phyloP scores from a whole-genome alignment of 2,888 invertebrate species.

The Notocelia uddmanniana region DNA sequence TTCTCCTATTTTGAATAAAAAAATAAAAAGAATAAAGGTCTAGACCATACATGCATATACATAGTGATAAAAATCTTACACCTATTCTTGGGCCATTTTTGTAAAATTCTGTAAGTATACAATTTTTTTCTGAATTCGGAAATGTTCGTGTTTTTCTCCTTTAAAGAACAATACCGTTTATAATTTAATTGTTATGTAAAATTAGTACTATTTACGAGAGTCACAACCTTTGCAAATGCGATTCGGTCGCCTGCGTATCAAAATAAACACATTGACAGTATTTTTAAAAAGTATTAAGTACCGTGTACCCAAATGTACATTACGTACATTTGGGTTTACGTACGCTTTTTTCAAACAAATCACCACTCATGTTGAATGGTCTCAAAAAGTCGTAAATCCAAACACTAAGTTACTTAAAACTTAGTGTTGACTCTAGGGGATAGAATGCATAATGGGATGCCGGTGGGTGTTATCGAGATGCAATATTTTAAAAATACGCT shows the following conservation, averaged over 20 bases:
- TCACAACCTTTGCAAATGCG: constrained; percentile 14
- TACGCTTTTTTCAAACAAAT: neutral
- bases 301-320: neutral
- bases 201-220: constrained; percentile 1
- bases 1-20: too few relatives aligned
- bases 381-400: neutral
- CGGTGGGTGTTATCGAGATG: neutral
- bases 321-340: too few relatives aligned
- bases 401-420: neutral
- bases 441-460: neutral
- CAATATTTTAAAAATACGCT: constrained; percentile 16
- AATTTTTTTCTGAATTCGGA: too few relatives aligned
- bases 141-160: too few relatives aligned
- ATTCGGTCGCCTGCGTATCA: neutral
- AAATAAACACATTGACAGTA: neutral
- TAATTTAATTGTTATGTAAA: neutral
- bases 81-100: too few relatives aligned
- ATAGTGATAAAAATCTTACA: too few relatives aligned
- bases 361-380: neutral
- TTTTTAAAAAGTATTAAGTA: neutral
- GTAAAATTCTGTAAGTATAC: too few relatives aligned
- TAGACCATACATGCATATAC: too few relatives aligned
- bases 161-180: constrained; percentile 5
- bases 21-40: too few relatives aligned
- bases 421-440: neutral